Percentiles rank a stretch among this genome's conserved stretches.
Conservation (phyloP, 2,797 vertebrate species). For the Coccyzus lansbergi region DNA sequence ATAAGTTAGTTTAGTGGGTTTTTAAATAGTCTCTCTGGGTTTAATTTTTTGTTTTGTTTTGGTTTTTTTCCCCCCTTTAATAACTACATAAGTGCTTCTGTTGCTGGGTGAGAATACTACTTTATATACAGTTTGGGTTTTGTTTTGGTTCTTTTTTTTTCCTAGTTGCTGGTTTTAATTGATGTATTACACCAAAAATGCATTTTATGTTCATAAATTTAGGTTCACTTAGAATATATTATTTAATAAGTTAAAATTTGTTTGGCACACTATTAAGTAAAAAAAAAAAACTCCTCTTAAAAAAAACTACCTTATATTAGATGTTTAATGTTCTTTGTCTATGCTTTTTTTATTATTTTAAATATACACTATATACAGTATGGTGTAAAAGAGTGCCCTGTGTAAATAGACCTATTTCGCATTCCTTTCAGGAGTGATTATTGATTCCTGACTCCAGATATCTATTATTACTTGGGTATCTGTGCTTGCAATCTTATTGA, state of each 20-base stretch:
- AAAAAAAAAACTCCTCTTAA: slow-evolving; percentile 65
- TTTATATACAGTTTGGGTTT: slow-evolving; percentile 72
- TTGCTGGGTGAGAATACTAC: slow-evolving; percentile 80
- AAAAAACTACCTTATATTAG: slow-evolving; percentile 78
- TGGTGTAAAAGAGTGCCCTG: slow-evolving; percentile 75
- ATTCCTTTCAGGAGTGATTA: slow-evolving; percentile 78
- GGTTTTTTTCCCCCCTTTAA: slow-evolving; percentile 37
- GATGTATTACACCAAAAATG: slow-evolving; percentile 86
- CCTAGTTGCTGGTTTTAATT: slow-evolving; percentile 77
- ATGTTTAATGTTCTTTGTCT: slow-evolving; percentile 73
- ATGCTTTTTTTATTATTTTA: slow-evolving; percentile 74
- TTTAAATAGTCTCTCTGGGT: slow-evolving; percentile 55
- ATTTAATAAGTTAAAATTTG: slow-evolving; percentile 87
- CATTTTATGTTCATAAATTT: slow-evolving; percentile 85
- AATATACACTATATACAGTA: slow-evolving; percentile 69
- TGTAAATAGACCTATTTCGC: slow-evolving; percentile 75
- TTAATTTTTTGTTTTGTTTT: background rate
- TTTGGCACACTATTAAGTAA: slow-evolving; percentile 83
- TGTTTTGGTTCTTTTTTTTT: slow-evolving; percentile 45
- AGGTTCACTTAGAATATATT: slow-evolving; percentile 85
- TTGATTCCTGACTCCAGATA: slow-evolving; percentile 76
- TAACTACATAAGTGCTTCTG: slow-evolving; percentile 79
- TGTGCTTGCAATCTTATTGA: slow-evolving; percentile 83
- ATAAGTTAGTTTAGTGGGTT: slow-evolving; percentile 76
- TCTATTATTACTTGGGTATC: slow-evolving; percentile 73